Evolutionary conservation across 2,888 invertebrate genomes (phyloP).

Genomic region (Amiota mariae): DNA sequence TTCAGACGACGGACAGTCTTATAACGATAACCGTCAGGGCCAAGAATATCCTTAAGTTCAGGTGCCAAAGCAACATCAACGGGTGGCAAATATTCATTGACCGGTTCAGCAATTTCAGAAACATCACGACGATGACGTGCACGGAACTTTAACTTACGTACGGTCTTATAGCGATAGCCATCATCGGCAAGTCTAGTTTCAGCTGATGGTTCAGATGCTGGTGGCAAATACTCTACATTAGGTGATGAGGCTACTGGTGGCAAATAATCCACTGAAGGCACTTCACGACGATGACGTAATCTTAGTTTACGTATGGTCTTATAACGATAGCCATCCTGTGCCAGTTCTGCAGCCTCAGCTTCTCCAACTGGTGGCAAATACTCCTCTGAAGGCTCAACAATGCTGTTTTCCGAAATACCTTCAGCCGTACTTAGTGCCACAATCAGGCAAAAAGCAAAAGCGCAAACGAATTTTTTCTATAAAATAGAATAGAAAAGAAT

Average conservation of each 20-base stretch:
- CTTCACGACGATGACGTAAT: slow-evolving; percentile 64
- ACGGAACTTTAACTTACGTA: slow-evolving; percentile 68
- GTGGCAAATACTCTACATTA: slow-evolving; percentile 65
- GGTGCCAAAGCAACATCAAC: slow-evolving; percentile 63
- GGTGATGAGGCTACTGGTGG: slow-evolving; percentile 57
- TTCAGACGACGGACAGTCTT: slow-evolving; percentile 63
- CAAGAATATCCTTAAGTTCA: slow-evolving; percentile 65
- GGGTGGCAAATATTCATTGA: slow-evolving; percentile 60
- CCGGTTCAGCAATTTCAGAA: slow-evolving; percentile 62
- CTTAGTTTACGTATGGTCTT: slow-evolving; percentile 62
- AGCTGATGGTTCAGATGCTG: slow-evolving; percentile 51
- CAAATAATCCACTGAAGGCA: slow-evolving; percentile 64
- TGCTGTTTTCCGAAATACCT: slow-evolving; percentile 37
- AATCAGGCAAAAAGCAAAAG: slow-evolving; percentile 58
- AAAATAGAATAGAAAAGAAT: background rate
- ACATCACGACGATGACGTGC: slow-evolving; percentile 70
- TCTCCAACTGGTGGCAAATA: slow-evolving; percentile 62
- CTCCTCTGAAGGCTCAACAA: slow-evolving; percentile 57
- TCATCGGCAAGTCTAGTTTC: slow-evolving; percentile 66
- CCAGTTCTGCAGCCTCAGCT: slow-evolving; percentile 51
- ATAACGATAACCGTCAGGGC: slow-evolving; percentile 63
- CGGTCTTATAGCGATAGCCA: slow-evolving; percentile 71
- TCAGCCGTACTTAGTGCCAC: slow-evolving; percentile 55
- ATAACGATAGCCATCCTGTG: slow-evolving; percentile 66
- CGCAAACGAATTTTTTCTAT: slow-evolving; percentile 64